Evolutionary conservation across 2,797 vertebrate species (phyloP), one percentile per base, ranked within the genome.

Genomic region (Takifugu rubripes): DNA sequence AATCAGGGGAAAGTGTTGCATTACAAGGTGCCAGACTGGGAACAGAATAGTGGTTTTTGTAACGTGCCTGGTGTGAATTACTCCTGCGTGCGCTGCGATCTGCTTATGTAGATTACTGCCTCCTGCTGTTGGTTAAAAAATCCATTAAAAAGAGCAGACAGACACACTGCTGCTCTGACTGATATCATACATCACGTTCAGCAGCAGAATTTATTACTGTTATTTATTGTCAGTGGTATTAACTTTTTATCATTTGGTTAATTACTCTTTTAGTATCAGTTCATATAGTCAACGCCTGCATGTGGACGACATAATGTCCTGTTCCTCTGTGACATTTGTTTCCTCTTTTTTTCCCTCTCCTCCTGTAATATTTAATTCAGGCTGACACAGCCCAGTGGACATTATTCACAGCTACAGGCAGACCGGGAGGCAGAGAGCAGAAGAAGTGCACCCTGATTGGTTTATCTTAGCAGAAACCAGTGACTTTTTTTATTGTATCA

Each of bases 401-500:
- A 78, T 82, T 81, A 73, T 77, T 82, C 79, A 78, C 77, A 47
- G 14, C 61, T 70, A 82, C 71, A 80, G 69, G 79, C 70, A 31
- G 72, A 65, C 53, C 73, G 45, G 47, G 60, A 77, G 60, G 68
- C 77, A 52, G 70, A 61, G 69, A 78, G 75, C 75, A 74, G 64
- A 60, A 40, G 71, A 64, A 69, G 62, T 49, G 49, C 47, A 55
- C 64, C 52, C 55, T 52, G 60, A 88, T 86, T 77, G 78, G 78
- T 87, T 86, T 83, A 79, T 88, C 84, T 86, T 61, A 76, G 78
- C 78, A 42, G 72, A 74, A 73, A 82, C 72, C 68, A 53, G 78
- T 68, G 83, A 70, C 78, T 87, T 77, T 79, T 40, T 87, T 85
- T 74, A 80, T 79, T 81, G 79, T 87, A 79, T 79, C 78, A 76